These are phyloP conservation scores for Chydorus sphaericus DNA, from an alignment of 2,888 invertebrate species.

Conservation along the genomic window DNA sequence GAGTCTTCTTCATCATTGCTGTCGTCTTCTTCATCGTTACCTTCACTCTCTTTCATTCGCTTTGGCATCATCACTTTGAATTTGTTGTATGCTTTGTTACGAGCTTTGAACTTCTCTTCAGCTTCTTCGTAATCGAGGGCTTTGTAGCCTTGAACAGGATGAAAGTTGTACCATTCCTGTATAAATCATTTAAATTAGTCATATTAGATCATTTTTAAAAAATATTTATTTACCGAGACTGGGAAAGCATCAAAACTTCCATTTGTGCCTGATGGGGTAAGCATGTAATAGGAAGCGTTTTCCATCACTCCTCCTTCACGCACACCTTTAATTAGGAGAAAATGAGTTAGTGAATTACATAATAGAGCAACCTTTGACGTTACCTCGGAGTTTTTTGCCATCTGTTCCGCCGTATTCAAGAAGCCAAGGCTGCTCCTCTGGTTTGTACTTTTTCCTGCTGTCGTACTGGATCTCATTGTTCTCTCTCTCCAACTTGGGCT, in stretches of 20 bases:
- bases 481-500: constrained; percentile 79
- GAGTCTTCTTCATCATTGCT: constrained; percentile 29
- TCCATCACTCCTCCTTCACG: constrained; percentile 91
- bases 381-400: constrained; percentile 43
- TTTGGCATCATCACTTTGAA: constrained; percentile 89
- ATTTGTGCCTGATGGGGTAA: constrained; percentile 88
- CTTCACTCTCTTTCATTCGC: constrained; percentile 58
- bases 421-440: constrained; percentile 95
- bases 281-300: constrained; percentile 94
- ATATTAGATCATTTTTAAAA: too few species aligned
- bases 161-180: constrained; percentile 92
- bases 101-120: constrained; percentile 86
- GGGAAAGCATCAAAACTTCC: constrained; percentile 93
- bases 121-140: constrained; percentile 94
- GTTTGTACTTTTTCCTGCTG: constrained; percentile 68
- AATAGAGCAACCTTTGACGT: too few species aligned
- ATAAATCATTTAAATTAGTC: too few species aligned
- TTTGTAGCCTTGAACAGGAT: constrained; percentile 78
- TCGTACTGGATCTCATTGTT: constrained; percentile 86
- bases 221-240: too few species aligned
- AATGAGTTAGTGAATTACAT: too few species aligned
- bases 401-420: constrained; percentile 78
- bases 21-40: constrained; percentile 40
- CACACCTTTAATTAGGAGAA: too few species aligned
- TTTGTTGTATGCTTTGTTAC: constrained; percentile 90